phyloP scores from a whole-genome alignment of 1,140 invertebrate species.

The Battus philenor region DNA sequence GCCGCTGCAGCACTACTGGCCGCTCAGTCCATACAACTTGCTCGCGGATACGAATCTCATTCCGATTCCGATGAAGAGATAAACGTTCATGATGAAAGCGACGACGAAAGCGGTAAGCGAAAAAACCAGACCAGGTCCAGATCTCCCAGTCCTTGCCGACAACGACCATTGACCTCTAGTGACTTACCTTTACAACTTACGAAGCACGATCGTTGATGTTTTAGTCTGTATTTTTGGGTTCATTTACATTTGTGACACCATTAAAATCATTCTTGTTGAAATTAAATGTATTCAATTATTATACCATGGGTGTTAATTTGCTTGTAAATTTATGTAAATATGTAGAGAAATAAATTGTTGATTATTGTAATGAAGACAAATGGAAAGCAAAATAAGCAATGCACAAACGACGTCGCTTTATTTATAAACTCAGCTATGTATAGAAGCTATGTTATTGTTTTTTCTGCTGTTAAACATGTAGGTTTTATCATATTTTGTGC shows the following conservation, averaged over 20 bases:
- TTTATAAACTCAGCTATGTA: constrained; percentile 21
- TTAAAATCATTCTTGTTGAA: constrained; percentile 43
- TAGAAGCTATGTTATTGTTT: constrained; percentile 13
- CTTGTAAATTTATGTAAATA: constrained; percentile 70
- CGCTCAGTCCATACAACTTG: constrained; percentile 65
- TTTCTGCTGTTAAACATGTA: constrained; percentile 10
- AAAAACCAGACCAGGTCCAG: constrained; percentile 47
- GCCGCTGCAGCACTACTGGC: constrained; percentile 59
- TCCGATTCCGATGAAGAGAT: constrained; percentile 83
- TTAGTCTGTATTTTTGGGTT: constrained; percentile 38
- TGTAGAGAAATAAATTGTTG: constrained; percentile 46
- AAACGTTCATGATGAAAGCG: constrained; percentile 81
- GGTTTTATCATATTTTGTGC: too few species aligned
- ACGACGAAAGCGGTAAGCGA: constrained; percentile 55
- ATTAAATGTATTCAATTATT: constrained; percentile 45
- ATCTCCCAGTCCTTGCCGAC: constrained; percentile 48
- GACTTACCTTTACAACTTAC: constrained; percentile 71
- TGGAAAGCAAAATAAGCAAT: constrained; percentile 43
- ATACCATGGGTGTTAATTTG: constrained; percentile 54
- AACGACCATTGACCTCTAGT: constrained; percentile 40
- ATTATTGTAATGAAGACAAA: constrained; percentile 44
- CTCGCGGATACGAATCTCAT: constrained; percentile 69
- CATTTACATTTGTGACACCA: constrained; percentile 43
- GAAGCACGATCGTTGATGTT: constrained; percentile 70
- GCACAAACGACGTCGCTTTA: constrained; percentile 48